Percentiles rank a stretch among this genome's conserved stretches.
Conservation (phyloP, 2,888 invertebrate genomes). For the Melanotus villosus region DNA sequence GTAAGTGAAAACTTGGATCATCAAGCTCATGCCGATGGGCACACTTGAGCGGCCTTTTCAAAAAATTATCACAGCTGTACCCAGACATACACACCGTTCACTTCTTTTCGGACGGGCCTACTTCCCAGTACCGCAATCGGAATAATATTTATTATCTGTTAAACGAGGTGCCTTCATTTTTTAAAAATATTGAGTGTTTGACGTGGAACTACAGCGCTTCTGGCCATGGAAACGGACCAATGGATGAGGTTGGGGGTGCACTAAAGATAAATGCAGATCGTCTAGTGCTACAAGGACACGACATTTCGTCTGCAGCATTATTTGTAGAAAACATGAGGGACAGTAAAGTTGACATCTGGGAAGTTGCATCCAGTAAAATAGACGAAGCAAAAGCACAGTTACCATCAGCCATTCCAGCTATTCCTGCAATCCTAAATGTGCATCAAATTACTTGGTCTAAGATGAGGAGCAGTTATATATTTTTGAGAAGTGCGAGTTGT, state of each 20-base stretch:
- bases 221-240: conserved; percentile 3
- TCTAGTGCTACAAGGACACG: background rate
- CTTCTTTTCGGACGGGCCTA: conserved; percentile 1
- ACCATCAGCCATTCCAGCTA: background rate
- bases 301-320: background rate
- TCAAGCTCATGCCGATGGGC: too few relatives aligned
- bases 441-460: background rate
- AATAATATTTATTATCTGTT: background rate
- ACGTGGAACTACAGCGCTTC: background rate
- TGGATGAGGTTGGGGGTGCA: conserved; percentile 1
- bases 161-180: background rate
- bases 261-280: conserved; percentile 1
- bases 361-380: background rate
- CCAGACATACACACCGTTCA: background rate
- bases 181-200: background rate
- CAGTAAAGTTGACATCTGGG: background rate
- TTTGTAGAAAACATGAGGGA: conserved; percentile 3
- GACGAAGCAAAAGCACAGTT: background rate
- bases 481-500: background rate
- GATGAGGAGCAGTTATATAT: background rate
- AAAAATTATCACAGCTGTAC: too few relatives aligned
- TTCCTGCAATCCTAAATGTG: background rate
- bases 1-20: too few relatives aligned
- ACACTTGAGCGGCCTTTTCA: too few relatives aligned
- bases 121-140: background rate